Evolutionary conservation across 2,888 invertebrate genomes (phyloP), one percentile per base, ranked within the genome.

Genomic region (Odontocolon sp.): DNA sequence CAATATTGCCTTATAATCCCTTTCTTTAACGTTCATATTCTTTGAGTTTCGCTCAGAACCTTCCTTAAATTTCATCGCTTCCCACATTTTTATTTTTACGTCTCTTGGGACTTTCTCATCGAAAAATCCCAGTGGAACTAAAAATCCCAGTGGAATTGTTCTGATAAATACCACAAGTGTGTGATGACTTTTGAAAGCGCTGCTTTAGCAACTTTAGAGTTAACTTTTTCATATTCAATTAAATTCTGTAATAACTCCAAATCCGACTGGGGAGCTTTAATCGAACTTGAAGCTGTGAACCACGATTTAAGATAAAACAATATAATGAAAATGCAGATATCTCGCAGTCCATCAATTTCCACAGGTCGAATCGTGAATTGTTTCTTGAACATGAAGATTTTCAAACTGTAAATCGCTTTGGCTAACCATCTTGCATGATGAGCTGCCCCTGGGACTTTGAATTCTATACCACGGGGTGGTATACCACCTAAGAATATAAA

Each of bases 361-460:
- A 47, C n/a, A 2, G 1, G 26, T 0, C 70, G 80, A 2, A 85
- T 18, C 2, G 45, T 21, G 45, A 83, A 84, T 47, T 83, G 72
- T 2, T 68, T 50, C 40, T 77, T 67, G 52, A 85, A 84, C 45
- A 85, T 38, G 67, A 59, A 84, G 21, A 86, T 83, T 79, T 86
- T n/a, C n/a, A n/a, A n/a, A n/a, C n/a, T n/a, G n/a, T n/a, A n/a
- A n/a, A n/a, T n/a, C n/a, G n/a, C n/a, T 86, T 84, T 85, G 1
- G 82, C 52, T 80, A 85, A 82, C 81, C 83, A 86, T 11, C 83
- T 47, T 9, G 84, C 82, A 54, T 83, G 82, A 54, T 81, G 83
- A n/a, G 80, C 64, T 21, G 83, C 79, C 54, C 84, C 84, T 28
- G 79, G 80, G 54, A 23, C 21, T 38, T 61, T 59, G 38, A 80